A percentile compares a stretch with the other conserved stretches of the same genome.
Conservation (phyloP, 2,113 vertebrate species). For the Xenopus laevis region DNA sequence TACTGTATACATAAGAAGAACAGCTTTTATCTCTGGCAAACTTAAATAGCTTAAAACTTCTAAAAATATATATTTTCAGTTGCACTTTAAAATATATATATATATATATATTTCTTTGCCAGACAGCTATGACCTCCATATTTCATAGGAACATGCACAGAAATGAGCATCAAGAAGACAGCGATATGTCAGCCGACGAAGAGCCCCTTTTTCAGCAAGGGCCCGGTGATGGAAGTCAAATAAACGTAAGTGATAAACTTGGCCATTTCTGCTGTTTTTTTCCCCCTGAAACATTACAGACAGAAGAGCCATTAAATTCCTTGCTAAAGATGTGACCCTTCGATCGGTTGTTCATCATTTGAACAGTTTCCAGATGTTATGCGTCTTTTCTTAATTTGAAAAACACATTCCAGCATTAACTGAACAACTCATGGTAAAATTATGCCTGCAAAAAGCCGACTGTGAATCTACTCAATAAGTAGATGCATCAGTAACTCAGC, state of each 20-base stretch:
- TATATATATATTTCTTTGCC: conserved; percentile 12
- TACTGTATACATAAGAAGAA: neutral
- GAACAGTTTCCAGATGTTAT: conserved; percentile 13
- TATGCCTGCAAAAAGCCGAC: conserved; percentile 17
- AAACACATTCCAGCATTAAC: neutral
- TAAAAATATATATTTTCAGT: neutral
- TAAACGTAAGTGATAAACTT: conserved; percentile 10
- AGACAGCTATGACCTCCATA: conserved; percentile 27
- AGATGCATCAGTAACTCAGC: conserved; percentile 34
- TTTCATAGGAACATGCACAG: conserved; percentile 41
- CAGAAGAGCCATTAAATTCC: neutral
- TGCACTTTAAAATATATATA: neutral
- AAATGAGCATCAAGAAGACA: neutral
- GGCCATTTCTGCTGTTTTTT: neutral
- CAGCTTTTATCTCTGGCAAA: neutral
- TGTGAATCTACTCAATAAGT: conserved; percentile 43
- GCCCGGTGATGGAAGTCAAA: conserved; percentile 18
- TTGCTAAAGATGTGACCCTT: neutral
- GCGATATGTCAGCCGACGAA: conserved; percentile 32
- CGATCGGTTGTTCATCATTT: neutral
- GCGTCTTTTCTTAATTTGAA: neutral
- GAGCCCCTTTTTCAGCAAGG: conserved; percentile 34
- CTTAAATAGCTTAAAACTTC: neutral
- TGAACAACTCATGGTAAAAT: conserved; percentile 5
- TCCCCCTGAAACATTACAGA: neutral